Evolutionary conservation across 2,113 vertebrate species (phyloP), one percentile per base, ranked within the genome.

Genomic region (Cisticola juncidis): DNA sequence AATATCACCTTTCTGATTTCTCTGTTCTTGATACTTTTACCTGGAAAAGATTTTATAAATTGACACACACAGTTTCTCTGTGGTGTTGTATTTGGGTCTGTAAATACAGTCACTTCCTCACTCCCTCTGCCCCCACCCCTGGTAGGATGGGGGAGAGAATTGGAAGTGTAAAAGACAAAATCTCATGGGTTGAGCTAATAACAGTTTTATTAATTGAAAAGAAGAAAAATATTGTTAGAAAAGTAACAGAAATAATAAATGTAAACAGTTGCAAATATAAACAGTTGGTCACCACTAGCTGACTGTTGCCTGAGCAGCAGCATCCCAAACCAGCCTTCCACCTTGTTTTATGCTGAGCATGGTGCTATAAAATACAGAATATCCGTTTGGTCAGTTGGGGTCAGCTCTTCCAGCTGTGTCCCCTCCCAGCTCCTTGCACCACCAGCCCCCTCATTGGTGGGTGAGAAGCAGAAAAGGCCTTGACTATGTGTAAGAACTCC

Each of bases 61-160:
- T 36, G 23, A 47, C 58, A 20, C 14, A 13, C 2, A 1, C 8
- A 9, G 5, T 68, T 88, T 68, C 23, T 69, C 8, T 73, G n/a
- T 48, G 23, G 6, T 44, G 9, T 24, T 64, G 8, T 58, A 8
- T 71, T 85, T 62, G 53, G 13, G 18, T 76, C 29, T 79, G 35
- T 56, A 68, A 60, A 35, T 72, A 53, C 5, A 70, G 44, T n/a
- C 12, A 7, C 21, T 45, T 1, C 0, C 29, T 66, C 12, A 1
- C 11, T 64, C 56, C 6, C 47, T n/a, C 31, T 29, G 33, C 42
- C 25, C 5, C 19, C 4, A 6, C 5, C 5, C 36, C 22, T 60
- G 3, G 6, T 31, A 12, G 11, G 20, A 36, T 6, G 4, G 6
- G 18, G 12, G 11, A n/a, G 31, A 88, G 10, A 31, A 53, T 0